Evolutionary conservation across 2,113 vertebrate species (phyloP).

Genomic region (Pollimyrus isidori): DNA sequence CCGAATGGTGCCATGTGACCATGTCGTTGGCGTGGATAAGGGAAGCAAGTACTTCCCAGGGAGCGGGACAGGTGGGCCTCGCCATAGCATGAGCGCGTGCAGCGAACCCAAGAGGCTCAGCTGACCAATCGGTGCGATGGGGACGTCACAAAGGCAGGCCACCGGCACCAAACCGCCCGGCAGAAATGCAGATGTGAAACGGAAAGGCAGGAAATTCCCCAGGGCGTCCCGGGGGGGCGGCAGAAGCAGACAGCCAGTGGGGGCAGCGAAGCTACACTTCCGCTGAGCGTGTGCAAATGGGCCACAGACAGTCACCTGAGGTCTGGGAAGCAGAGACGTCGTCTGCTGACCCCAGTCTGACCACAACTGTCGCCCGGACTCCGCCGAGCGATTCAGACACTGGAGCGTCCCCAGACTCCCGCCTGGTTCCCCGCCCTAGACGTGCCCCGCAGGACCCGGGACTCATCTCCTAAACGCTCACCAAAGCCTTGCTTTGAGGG

Average conservation of each 20-base stretch:
- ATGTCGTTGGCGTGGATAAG: neutral
- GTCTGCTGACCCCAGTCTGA: neutral
- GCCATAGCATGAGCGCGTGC: neutral
- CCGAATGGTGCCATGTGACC: neutral
- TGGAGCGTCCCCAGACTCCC: neutral
- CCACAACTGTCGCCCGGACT: neutral
- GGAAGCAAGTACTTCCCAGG: neutral
- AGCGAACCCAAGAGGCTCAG: neutral
- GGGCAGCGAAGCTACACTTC: neutral
- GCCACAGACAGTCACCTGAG: neutral
- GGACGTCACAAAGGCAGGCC: neutral
- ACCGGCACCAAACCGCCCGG: neutral
- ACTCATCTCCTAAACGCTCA: neutral
- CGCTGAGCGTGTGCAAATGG: neutral
- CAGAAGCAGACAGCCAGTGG: neutral
- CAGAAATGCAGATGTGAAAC: slow-evolving; percentile 12
- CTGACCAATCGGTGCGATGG: neutral
- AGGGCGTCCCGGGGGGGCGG: neutral
- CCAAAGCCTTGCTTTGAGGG: neutral
- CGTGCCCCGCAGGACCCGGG: neutral
- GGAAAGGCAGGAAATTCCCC: neutral
- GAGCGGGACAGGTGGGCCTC: neutral
- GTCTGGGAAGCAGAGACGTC: neutral
- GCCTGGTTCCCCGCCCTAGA: neutral
- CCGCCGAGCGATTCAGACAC: neutral